Percentiles rank a stretch among this genome's conserved stretches.
These are phyloP conservation scores for Mechanitis mazaeus DNA, from an alignment of 2,888 invertebrate species.

Conservation along the genomic window DNA sequence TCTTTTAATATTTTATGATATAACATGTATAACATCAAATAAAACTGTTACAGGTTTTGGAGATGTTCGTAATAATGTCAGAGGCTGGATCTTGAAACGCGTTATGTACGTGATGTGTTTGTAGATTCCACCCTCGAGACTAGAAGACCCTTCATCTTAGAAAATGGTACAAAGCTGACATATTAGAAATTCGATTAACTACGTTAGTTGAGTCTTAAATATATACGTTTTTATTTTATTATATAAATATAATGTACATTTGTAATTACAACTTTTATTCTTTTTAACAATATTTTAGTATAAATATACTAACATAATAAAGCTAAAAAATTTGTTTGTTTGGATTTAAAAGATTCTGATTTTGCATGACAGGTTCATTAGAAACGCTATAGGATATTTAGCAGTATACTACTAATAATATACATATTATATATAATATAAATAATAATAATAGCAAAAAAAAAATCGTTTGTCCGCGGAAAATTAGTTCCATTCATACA, in stretches of 20 bases:
- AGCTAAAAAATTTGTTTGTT: no score
- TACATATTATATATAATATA: no score
- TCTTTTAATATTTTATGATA: no score
- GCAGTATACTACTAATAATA: no score
- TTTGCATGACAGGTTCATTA: no score
- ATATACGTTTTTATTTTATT: not conserved
- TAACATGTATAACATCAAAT: not conserved
- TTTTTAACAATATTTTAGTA: not conserved
- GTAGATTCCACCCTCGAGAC: not conserved
- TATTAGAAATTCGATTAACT: not conserved
- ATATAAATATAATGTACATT: no score
- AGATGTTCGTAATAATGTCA: not conserved
- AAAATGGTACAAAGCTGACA: not conserved
- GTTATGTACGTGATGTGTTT: not conserved
- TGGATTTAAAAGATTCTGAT: no score
- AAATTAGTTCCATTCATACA: not conserved
- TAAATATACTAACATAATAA: no score
- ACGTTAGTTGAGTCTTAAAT: not conserved
- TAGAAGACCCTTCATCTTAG: not conserved
- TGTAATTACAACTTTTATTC: not conserved
- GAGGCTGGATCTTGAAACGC: not conserved
- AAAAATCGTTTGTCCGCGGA: no score
- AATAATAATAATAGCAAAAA: no score
- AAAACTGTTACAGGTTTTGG: constrained; percentile 1
- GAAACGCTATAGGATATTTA: no score